Evolutionary conservation across 2,888 invertebrate genomes (phyloP), one percentile per base, ranked within the genome.

Genomic region (Scaptomyza parva): DNA sequence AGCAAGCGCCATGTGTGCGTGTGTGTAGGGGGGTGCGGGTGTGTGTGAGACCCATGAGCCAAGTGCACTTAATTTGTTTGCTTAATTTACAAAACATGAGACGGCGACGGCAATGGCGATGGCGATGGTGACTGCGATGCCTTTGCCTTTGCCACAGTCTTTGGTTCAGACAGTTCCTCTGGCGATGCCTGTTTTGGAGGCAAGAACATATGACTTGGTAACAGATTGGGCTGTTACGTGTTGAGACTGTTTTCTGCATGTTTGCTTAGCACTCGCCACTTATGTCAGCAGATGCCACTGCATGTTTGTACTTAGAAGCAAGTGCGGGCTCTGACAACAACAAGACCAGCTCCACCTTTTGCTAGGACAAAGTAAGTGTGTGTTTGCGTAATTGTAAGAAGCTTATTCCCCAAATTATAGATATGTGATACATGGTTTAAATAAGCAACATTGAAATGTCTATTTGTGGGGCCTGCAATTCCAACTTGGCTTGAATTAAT

Each of bases 41-140:
- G 50, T 57, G 52, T 54, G 50, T 52, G 57, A 62, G 70, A 65
- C 70, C 69, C 54, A 60, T 69, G 80, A 72, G 81, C 76, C 88
- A 84, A 88, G 84, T 88, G 88, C 86, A 88, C 88, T 88, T 89
- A 89, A 88, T 86, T 89, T 88, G 88, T 88, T 88, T 89, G 89
- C 81, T 88, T 86, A 88, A 86, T 89, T 89, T 88, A 81, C 78
- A 79, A 89, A 86, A 88, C 88, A 88, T 79, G 86, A 76, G 72
- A 74, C 76, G 64, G 60, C 62, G 62, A 58, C 48, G 12, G 28
- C 22, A 26, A 30, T 40, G 35, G 26, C 26, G 72, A 73, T 72
- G 64, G 60, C 61, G 61, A 58, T 50, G 12, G 26, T 9, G 41
- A 28, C 39, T 26, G 30, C 24, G 40, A n/a, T 30, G 53, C 48